phyloP scores from a whole-genome alignment of 2,113 vertebrate genomes.

The Otocyon megalotis region DNA sequence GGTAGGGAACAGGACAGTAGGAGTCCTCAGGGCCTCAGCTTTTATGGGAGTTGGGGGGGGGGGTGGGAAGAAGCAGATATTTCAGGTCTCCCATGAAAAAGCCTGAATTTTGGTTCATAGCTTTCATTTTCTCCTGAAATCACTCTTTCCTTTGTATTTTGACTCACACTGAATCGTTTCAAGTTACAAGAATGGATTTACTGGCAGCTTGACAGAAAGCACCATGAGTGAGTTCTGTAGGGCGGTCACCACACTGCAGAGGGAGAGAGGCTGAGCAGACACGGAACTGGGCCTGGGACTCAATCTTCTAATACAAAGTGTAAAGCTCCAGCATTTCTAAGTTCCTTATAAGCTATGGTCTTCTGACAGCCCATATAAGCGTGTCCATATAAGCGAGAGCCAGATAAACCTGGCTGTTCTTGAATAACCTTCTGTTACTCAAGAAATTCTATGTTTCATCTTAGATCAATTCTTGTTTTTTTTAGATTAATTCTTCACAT shows the following conservation, averaged over 20 bases:
- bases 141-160: conserved; percentile 35
- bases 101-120: not conserved
- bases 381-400: not conserved
- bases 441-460: not conserved
- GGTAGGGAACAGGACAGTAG: not conserved
- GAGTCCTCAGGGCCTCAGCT: not conserved
- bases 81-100: not conserved
- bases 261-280: not conserved
- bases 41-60: no score
- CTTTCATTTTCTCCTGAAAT: not conserved
- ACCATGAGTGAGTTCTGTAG: not conserved
- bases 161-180: not conserved
- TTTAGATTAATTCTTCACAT: not conserved
- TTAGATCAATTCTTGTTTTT: not conserved
- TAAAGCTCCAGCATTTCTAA: not conserved
- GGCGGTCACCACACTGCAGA: not conserved
- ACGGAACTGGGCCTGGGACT: not conserved
- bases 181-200: not conserved
- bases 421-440: not conserved
- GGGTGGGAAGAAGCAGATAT: not conserved
- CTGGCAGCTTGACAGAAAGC: conserved; percentile 13
- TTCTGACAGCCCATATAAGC: not conserved
- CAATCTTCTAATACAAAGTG: not conserved
- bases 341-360: not conserved
- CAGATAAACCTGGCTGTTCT: not conserved